Evolutionary conservation across 1,140 invertebrate genomes (phyloP).

Genomic region (Drosophila eugracilis): DNA sequence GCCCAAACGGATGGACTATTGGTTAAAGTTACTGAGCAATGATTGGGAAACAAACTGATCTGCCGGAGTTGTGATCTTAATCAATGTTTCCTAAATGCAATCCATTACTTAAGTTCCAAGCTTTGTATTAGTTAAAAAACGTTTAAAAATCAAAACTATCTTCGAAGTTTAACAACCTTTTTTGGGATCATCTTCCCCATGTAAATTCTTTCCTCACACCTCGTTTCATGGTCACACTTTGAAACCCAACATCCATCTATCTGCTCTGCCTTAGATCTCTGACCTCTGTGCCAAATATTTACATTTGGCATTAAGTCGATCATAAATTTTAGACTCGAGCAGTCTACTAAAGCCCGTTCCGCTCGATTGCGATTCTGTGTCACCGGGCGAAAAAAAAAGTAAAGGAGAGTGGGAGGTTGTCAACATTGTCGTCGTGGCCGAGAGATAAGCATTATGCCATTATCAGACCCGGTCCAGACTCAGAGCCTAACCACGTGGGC

Average conservation of each 20-base stretch:
- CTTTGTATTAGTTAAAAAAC: no score
- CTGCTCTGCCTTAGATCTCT: slow-evolving; percentile 52
- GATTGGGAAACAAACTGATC: background rate
- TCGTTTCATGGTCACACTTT: slow-evolving; percentile 26
- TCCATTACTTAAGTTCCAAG: no score
- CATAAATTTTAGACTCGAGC: slow-evolving; percentile 48
- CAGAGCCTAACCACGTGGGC: slow-evolving; percentile 5
- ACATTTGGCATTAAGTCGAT: slow-evolving; percentile 50
- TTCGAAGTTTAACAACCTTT: no score
- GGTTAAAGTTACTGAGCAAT: background rate
- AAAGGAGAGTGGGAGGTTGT: slow-evolving; percentile 22
- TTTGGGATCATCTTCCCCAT: no score
- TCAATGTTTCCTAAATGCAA: no score
- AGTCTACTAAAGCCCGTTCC: slow-evolving; percentile 33
- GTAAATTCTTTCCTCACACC: no score
- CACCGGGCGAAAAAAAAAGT: slow-evolving; percentile 12
- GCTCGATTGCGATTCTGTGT: slow-evolving; percentile 45
- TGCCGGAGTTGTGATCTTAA: no score
- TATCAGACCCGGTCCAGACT: slow-evolving; percentile 29
- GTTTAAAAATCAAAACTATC: no score
- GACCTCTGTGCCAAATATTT: slow-evolving; percentile 60
- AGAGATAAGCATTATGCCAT: slow-evolving; percentile 32
- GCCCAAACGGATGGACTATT: background rate
- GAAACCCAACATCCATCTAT: slow-evolving; percentile 1
- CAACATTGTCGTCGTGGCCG: slow-evolving; percentile 41